Conservation (phyloP, 2,797 vertebrate species). For the Cossypha heuglini region DNA sequence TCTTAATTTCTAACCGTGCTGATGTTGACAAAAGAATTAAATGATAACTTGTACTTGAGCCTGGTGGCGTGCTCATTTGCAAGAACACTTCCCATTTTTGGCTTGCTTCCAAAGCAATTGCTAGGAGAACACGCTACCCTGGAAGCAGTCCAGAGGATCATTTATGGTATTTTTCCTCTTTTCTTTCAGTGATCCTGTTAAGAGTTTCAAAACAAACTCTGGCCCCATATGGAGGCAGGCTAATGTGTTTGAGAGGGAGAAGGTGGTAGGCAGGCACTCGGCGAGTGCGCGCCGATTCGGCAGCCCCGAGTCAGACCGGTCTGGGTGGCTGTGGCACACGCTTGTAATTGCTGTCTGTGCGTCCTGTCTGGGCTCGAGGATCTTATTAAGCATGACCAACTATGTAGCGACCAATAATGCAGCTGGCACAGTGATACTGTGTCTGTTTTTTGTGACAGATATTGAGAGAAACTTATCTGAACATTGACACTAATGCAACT, state of each 20-base stretch:
- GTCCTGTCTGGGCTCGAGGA: not conserved
- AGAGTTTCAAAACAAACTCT: conserved; percentile 83
- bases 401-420: conserved; percentile 31
- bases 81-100: conserved; percentile 72
- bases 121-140: conserved; percentile 72
- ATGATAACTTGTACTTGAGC: conserved; percentile 78
- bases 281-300: not conserved
- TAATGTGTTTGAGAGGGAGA: conserved; percentile 51
- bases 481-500: conserved; percentile 50
- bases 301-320: not conserved
- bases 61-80: conserved; percentile 70
- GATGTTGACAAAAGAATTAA: conserved; percentile 84
- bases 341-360: not conserved
- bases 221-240: conserved; percentile 66
- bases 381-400: conserved; percentile 52
- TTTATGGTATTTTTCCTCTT: conserved; percentile 73
- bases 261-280: not conserved
- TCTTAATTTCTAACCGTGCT: conserved; percentile 78
- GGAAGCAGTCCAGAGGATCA: conserved; percentile 77
- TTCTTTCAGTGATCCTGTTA: conserved; percentile 78
- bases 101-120: conserved; percentile 79
- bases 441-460: conserved; percentile 54
- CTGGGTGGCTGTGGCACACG: not conserved
- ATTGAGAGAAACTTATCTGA: conserved; percentile 57
- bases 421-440: not conserved